A percentile compares a stretch with the other conserved stretches of the same genome.
Evolutionary conservation across 2,888 invertebrate species (phyloP).

Genomic region (Odontocolon sp.): DNA sequence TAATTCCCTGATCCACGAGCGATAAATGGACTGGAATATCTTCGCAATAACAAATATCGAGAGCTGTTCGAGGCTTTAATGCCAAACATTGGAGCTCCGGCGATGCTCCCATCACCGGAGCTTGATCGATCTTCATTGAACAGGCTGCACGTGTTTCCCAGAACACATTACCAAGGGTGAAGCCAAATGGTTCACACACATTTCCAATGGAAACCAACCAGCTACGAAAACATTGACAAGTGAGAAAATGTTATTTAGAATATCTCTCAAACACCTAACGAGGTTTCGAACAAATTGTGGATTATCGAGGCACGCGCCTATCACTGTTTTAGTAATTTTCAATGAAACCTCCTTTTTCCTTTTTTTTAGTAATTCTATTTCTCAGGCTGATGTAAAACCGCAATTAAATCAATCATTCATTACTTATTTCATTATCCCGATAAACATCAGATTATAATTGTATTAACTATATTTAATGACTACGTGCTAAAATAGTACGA

Average conservation of each 20-base stretch:
- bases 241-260: constrained; percentile 17
- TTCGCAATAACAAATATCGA: constrained; percentile 7
- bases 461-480: constrained; percentile 31
- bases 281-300: constrained; percentile 5
- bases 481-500: constrained; percentile 26
- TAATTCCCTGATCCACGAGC: constrained; percentile 34
- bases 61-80: constrained; percentile 25
- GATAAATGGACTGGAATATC: constrained; percentile 36
- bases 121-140: constrained; percentile 11
- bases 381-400: not conserved
- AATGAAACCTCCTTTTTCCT: too few species aligned
- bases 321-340: not conserved
- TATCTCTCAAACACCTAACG: not conserved
- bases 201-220: constrained; percentile 16
- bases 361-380: not conserved
- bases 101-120: too few species aligned
- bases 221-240: not conserved
- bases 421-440: constrained; percentile 11
- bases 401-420: not conserved
- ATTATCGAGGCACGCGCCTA: constrained; percentile 22
- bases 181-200: not conserved
- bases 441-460: constrained; percentile 21
- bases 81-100: constrained; percentile 17
- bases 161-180: constrained; percentile 21
- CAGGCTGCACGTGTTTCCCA: constrained; percentile 18